Evolutionary conservation across 2,888 invertebrate species (phyloP).

Genomic region (Epistrophe grossulariae): DNA sequence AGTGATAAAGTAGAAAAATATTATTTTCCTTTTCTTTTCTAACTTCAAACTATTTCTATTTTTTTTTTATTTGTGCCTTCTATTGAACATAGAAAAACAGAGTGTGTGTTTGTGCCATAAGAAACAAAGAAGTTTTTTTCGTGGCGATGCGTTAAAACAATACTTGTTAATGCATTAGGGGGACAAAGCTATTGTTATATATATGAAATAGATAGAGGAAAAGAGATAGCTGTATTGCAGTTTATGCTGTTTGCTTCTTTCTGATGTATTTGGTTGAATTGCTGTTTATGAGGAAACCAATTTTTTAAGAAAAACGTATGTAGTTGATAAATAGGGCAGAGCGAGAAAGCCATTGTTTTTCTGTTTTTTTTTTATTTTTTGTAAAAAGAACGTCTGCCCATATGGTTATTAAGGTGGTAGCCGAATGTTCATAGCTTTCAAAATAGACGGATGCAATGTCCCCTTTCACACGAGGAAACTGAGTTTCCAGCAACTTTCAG

Average conservation of each 20-base stretch:
- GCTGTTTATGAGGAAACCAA: slow-evolving; percentile 54
- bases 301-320: slow-evolving; percentile 35
- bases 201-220: slow-evolving; percentile 23
- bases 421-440: no score
- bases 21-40: slow-evolving; percentile 62
- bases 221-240: slow-evolving; percentile 23
- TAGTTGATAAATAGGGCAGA: slow-evolving; percentile 40
- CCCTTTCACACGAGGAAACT: no score
- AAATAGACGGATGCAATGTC: no score
- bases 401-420: neutral
- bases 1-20: slow-evolving; percentile 51
- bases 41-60: slow-evolving; percentile 44
- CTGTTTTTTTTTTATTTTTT: neutral
- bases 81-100: slow-evolving; percentile 43
- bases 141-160: slow-evolving; percentile 40
- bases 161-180: slow-evolving; percentile 62
- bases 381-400: slow-evolving; percentile 6
- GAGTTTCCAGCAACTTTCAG: no score
- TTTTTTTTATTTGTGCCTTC: slow-evolving; percentile 33
- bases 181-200: slow-evolving; percentile 40
- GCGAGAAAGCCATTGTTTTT: slow-evolving; percentile 14
- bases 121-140: slow-evolving; percentile 73
- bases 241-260: slow-evolving; percentile 24
- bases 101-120: slow-evolving; percentile 67
- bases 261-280: neutral